phyloP scores from a whole-genome alignment of 2,888 invertebrate species.

The Megaustenia siamemsis region DNA sequence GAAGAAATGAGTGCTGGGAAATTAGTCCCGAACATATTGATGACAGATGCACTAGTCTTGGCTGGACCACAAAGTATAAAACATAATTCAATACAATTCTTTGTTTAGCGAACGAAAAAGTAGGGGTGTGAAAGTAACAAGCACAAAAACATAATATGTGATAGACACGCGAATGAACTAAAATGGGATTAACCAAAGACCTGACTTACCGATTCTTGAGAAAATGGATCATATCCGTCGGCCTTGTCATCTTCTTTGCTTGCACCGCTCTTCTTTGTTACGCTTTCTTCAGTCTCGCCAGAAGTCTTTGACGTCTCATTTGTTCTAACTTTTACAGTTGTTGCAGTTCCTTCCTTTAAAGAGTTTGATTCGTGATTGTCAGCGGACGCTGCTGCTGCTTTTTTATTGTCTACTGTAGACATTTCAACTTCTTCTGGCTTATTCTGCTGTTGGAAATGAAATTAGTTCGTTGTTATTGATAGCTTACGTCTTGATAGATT shows the following conservation, averaged over 20 bases:
- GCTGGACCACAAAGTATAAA: too few species aligned
- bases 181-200: neutral
- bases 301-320: neutral
- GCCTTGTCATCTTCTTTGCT: neutral
- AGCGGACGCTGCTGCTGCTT: neutral
- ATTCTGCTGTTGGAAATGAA: neutral
- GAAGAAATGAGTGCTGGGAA: too few species aligned
- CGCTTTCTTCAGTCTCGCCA: neutral
- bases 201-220: slow-evolving; percentile 23
- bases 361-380: neutral
- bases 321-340: neutral
- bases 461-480: too few species aligned
- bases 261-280: neutral
- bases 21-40: too few species aligned
- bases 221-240: slow-evolving; percentile 30
- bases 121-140: too few species aligned
- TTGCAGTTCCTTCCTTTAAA: neutral
- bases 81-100: too few species aligned
- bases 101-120: too few species aligned
- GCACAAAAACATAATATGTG: too few species aligned
- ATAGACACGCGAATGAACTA: too few species aligned
- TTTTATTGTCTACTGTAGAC: neutral
- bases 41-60: too few species aligned
- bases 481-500: too few species aligned
- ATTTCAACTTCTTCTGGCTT: neutral